Evolutionary conservation across 2,797 vertebrate genomes (phyloP), one percentile per base, ranked within the genome.

Genomic region (Hypotaenidia philippensis): DNA sequence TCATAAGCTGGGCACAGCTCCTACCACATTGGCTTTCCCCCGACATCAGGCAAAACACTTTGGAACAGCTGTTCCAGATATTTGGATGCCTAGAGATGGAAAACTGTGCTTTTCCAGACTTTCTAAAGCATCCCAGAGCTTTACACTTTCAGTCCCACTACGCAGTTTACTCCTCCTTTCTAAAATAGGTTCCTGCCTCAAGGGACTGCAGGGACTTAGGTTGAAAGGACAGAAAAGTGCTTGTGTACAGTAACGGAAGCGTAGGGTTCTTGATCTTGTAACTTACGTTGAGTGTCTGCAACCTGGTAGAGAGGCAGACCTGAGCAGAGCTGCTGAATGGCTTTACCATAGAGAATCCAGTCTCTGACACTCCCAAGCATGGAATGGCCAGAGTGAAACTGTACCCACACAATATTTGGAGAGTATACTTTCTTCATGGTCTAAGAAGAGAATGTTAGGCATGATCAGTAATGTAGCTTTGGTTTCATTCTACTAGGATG

Each of bases 261-360:
- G 13, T 1, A 12, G 3, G 0, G 4, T 20, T 44, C 45, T 26
- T 26, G 50, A 18, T 22, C 10, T 5, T 32, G 52, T 26, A 55
- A 98, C 98, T 98, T 82, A 98, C 98, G 18, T 10, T 94, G 10
- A 22, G 63, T 61, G 38, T 93, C n/a, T 53, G 29, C 63, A 7
- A 93, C 96, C 41, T 59, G 18, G 72, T 98, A 98, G 89, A 98
- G 74, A 8, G 98, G 98, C 25, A 98, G 57, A 25, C 95, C 55
- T 4, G 36, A 26, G 77, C 98, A 98, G 88, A 98, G 97, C 0
- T 86, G 10, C 31, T 97, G 76, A 10, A 98, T 98, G 23, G 82
- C 27, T 3, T 60, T 97, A 3, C 98, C 98, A 0, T 98, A 97
- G 55, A 82, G 1, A 25, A 97, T 0, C 98, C 98, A 98, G 19